Evolutionary conservation across 2,113 vertebrate genomes (phyloP), one percentile per base, ranked within the genome.

Genomic region (Pedetes capensis): DNA sequence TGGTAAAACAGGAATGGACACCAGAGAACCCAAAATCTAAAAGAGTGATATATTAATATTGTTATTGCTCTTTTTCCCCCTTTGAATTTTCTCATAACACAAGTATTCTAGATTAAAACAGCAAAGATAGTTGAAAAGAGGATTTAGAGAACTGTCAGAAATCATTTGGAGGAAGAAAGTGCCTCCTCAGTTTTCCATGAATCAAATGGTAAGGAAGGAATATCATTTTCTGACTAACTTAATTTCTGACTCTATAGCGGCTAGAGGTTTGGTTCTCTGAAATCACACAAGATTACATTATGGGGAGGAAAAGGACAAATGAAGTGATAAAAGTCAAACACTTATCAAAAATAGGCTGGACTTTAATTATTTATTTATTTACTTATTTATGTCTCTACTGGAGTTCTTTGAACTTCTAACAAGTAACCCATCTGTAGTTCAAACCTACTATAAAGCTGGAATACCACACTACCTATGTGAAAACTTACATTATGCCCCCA

Each of bases 261-360:
- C 22, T 39, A 87, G 23, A 66, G 75, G 22, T 69, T 68, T 88
- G n/a, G n/a, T 84, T 23, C 91, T 94, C 81, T 37, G 96, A 96
- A 97, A 97, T 97, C 49, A 92, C 18, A 23, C 11, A 91, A 94
- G 25, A 85, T 88, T 97, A 95, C 71, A 49, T 92, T 82, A 75
- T 8, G 89, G n/a, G 32, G 55, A 88, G 47, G 22, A 87, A 9
- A 95, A 94, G 82, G 88, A 89, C 79, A 90, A 96, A 96, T 83
- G 95, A 97, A 97, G 79, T 76, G 97, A 97, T 97, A 97, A 98
- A 97, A 92, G 76, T 94, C 92, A 98, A 95, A 75, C 10, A 83
- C 16, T 85, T 25, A 71, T 95, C 39, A 95, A 96, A 97, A 97
- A 75, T 57, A 96, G 85, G 5, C 63, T 96, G 86, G 34, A 89